These are phyloP conservation scores for Cygnus atratus DNA, from an alignment of 2,113 vertebrate genomes.

Conservation along the genomic window DNA sequence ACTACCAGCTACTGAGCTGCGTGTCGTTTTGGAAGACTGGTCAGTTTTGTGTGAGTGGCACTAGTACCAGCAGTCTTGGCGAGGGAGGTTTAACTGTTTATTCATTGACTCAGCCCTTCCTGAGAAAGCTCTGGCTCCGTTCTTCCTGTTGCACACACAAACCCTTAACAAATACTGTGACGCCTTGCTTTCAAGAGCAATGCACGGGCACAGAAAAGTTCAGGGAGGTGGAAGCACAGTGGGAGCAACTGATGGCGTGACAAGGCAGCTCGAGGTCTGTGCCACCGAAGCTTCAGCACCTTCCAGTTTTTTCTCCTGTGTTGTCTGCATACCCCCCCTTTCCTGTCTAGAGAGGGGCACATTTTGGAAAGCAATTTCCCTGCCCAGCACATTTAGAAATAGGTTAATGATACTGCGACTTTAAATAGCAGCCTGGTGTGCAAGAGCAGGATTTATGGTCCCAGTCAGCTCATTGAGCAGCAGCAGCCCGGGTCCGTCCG, in stretches of 20 bases:
- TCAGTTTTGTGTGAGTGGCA: background rate
- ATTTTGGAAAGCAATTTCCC: background rate
- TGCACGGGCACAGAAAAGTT: background rate
- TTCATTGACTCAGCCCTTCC: background rate
- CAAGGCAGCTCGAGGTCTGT: background rate
- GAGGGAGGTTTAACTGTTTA: background rate
- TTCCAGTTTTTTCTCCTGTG: background rate
- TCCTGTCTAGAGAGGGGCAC: background rate
- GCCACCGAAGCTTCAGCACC: background rate
- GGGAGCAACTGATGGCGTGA: background rate
- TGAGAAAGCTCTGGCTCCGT: background rate
- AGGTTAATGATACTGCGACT: background rate
- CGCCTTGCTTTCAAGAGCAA: background rate
- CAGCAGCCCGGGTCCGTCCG: background rate
- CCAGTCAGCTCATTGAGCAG: background rate
- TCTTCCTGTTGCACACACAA: background rate
- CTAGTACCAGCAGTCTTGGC: background rate
- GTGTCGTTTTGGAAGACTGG: background rate
- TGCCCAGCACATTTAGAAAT: background rate
- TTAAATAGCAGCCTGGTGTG: background rate
- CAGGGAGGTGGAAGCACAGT: background rate
- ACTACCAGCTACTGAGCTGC: background rate
- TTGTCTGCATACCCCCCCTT: background rate
- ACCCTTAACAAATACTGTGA: background rate
- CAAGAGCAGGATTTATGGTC: background rate